Conservation (phyloP, 2,113 vertebrate species). For the Gasterosteus aculeatus region DNA sequence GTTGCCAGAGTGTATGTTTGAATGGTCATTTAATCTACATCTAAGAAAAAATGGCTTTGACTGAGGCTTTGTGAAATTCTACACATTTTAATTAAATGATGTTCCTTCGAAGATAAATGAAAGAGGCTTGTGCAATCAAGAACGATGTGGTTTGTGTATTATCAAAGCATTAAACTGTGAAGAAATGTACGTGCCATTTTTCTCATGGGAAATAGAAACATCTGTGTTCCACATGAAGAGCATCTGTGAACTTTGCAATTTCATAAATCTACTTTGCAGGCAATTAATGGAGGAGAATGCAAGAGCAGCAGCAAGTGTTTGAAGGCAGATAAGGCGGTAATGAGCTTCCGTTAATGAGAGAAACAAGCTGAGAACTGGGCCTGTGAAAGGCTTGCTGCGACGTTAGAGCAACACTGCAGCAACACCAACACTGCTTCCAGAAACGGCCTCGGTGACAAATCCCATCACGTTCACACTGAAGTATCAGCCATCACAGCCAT, state of each 20-base stretch:
- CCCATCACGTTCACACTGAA: constrained; percentile 62
- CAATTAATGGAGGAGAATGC: constrained; percentile 66
- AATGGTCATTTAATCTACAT: background rate
- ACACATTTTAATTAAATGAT: constrained; percentile 5
- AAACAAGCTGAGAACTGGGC: constrained; percentile 58
- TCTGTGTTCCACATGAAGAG: constrained; percentile 68
- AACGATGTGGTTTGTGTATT: constrained; percentile 20
- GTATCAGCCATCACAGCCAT: constrained; percentile 63
- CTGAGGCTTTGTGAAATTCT: background rate
- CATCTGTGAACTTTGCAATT: constrained; percentile 72
- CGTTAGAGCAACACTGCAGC: constrained; percentile 48
- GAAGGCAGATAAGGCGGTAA: constrained; percentile 68
- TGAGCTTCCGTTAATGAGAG: constrained; percentile 73
- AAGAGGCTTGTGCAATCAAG: constrained; percentile 11
- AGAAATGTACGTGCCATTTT: constrained; percentile 34
- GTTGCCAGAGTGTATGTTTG: background rate
- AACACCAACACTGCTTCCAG: constrained; percentile 39
- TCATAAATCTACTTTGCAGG: constrained; percentile 66
- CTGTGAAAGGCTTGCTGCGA: constrained; percentile 65
- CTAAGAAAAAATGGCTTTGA: background rate
- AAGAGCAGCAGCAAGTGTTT: constrained; percentile 49
- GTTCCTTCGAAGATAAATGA: constrained; percentile 13
- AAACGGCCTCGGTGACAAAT: constrained; percentile 65
- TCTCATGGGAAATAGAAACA: constrained; percentile 63
- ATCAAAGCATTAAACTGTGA: constrained; percentile 21